phyloP scores from a whole-genome alignment of 2,888 invertebrate species.

The Smittia aterrima region DNA sequence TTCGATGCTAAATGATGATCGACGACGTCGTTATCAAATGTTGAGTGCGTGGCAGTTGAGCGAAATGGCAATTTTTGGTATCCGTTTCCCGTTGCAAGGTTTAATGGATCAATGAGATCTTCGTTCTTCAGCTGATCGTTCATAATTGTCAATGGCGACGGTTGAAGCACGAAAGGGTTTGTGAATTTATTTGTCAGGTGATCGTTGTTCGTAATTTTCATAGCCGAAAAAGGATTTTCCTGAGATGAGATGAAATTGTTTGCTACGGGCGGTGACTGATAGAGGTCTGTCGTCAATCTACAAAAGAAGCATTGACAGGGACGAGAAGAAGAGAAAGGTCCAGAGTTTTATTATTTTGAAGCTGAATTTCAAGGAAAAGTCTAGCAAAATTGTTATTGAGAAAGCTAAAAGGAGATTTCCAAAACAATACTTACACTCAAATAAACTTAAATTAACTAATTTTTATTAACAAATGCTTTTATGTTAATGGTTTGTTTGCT shows the following conservation, averaged over 20 bases:
- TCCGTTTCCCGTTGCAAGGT: conserved; percentile 40
- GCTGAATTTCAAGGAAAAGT: neutral
- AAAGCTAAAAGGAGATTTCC: neutral
- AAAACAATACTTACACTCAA: conserved; percentile 27
- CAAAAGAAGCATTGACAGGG: no score
- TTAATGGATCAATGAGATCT: neutral
- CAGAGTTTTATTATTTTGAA: neutral
- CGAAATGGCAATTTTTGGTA: conserved; percentile 39
- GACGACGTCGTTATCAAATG: conserved; percentile 14
- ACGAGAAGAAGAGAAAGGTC: no score
- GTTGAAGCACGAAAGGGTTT: neutral
- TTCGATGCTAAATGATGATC: conserved; percentile 23
- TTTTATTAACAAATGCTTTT: conserved; percentile 27
- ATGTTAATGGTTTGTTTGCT: conserved; percentile 21
- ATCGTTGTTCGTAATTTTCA: neutral
- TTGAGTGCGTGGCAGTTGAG: conserved; percentile 2
- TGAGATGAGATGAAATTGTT: conserved; percentile 1
- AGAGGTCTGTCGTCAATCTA: conserved; percentile 3
- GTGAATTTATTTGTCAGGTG: neutral
- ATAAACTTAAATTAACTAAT: conserved; percentile 26
- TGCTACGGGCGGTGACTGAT: conserved; percentile 25
- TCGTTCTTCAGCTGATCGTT: neutral
- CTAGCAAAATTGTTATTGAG: neutral
- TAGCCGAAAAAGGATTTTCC: conserved; percentile 23
- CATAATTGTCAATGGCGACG: neutral